Percentiles rank a stretch among this genome's conserved stretches.
Conservation (phyloP, 35 echinoderm and acorn worm genomes). For the Heliocidaris erythrogramma region DNA sequence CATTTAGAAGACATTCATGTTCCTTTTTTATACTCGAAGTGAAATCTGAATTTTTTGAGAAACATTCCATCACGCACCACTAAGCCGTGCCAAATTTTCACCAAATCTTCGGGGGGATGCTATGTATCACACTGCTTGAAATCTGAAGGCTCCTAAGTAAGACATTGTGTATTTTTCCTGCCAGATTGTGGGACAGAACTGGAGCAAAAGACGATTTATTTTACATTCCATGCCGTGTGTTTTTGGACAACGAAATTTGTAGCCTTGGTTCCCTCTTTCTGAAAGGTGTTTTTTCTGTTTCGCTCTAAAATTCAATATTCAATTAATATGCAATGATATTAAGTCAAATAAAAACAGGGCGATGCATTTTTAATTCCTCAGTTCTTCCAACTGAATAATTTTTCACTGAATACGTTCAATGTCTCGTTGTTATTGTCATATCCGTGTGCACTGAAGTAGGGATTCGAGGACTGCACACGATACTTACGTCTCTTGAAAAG, state of each 20-base stretch:
- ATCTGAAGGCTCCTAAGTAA: not conserved
- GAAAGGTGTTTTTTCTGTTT: too few relatives aligned
- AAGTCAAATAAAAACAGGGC: too few relatives aligned
- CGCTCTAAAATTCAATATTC: too few relatives aligned
- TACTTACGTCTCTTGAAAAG: too few relatives aligned
- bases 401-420: too few relatives aligned
- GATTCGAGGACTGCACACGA: too few relatives aligned
- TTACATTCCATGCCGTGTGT: not conserved
- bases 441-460: too few relatives aligned
- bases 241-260: not conserved
- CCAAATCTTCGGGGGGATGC: not conserved
- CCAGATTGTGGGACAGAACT: not conserved
- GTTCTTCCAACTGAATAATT: too few relatives aligned
- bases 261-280: too few relatives aligned
- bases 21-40: not conserved
- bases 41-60: not conserved
- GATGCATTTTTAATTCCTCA: too few relatives aligned
- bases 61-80: not conserved
- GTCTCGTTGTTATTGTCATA: too few relatives aligned
- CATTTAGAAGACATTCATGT: not conserved
- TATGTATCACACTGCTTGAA: conserved; percentile 10
- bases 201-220: conserved; percentile 17
- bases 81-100: conserved; percentile 10
- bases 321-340: too few relatives aligned
- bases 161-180: conserved; percentile 11